Evolutionary conservation across 2,888 invertebrate genomes (phyloP), one percentile per base, ranked within the genome.

Genomic region (Thelaira solivaga): DNA sequence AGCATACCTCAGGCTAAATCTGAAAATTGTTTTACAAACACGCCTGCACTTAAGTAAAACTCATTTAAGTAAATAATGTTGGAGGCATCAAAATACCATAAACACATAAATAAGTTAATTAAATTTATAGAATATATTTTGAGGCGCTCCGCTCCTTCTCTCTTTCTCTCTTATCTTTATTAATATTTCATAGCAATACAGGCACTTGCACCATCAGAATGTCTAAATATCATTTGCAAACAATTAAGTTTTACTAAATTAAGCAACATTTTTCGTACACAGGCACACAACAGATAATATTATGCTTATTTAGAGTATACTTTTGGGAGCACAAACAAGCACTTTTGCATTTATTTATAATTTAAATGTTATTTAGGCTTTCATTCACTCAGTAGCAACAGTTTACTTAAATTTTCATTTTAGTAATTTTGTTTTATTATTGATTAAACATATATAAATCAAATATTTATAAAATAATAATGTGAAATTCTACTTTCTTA

Each of bases 371-470:
- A 34, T 34, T 36, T 41, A 31, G 22, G 6, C 20, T 29, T n/a
- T 22, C n/a, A 7, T n/a, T n/a, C n/a, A n/a, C n/a, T 10, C 24
- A 59, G 24, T 10, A 10, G 31, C 53, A 45, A 45, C 34, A 68
- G 47, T 61, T 68, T 51, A 34, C 18, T 49, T 64, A 51, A 43
- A 57, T 45, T 51, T 69, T 18, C 57, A 69, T 64, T 76, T 64
- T 64, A 45, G 39, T 55, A 65, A 72, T 67, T 67, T 53, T 34
- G 16, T 47, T 61, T 18, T 45, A 72, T 62, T 77, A 68, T 72
- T 68, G 68, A 74, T 74, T 67, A n/a, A n/a, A n/a, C n/a, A 67
- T 61, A 67, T 68, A 73, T 68, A 69, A 73, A 69, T 68, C 69
- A 69, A 62, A 69, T 62, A 41, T n/a, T n/a, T n/a, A n/a, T n/a